Conservation (phyloP, 2,113 vertebrate species). For the Butorides virescens region DNA sequence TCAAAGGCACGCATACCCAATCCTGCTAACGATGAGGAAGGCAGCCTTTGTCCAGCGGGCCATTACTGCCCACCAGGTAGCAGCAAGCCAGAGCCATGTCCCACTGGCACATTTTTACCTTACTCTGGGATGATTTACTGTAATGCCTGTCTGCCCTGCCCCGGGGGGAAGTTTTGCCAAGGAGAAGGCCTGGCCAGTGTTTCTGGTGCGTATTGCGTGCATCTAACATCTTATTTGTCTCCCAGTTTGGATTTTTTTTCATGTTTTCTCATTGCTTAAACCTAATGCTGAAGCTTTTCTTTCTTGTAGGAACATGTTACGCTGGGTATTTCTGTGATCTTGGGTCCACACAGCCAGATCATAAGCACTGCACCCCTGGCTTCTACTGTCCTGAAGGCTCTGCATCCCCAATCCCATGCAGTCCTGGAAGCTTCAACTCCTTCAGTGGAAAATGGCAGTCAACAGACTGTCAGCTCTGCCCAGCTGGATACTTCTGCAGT, state of each 20-base stretch:
- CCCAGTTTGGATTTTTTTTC: background rate
- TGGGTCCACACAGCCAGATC: conserved; percentile 63
- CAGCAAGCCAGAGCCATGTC: conserved; percentile 76
- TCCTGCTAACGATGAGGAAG: conserved; percentile 57
- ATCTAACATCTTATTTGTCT: background rate
- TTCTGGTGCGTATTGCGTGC: background rate
- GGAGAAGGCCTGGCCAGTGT: conserved; percentile 66
- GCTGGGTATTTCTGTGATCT: conserved; percentile 73
- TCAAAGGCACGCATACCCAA: conserved; percentile 68
- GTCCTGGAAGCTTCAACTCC: conserved; percentile 75
- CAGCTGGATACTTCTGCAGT: conserved; percentile 75
- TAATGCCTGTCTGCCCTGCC: conserved; percentile 78
- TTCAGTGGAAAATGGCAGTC: conserved; percentile 58
- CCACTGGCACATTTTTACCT: conserved; percentile 76
- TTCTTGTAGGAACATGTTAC: conserved; percentile 64
- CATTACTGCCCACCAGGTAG: conserved; percentile 81
- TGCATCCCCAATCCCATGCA: conserved; percentile 69
- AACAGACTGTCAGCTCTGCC: conserved; percentile 75
- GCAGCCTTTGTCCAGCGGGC: conserved; percentile 81
- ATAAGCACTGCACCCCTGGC: conserved; percentile 76
- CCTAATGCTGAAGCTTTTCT: background rate
- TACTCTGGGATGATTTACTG: conserved; percentile 64
- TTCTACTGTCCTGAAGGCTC: conserved; percentile 80
- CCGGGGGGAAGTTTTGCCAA: conserved; percentile 79
- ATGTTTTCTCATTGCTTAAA: background rate